A percentile compares a stretch with the other conserved stretches of the same genome.
These are phyloP conservation scores for Megalonaias nervosa DNA, from an alignment of 1,140 invertebrate genomes.

Conservation along the genomic window DNA sequence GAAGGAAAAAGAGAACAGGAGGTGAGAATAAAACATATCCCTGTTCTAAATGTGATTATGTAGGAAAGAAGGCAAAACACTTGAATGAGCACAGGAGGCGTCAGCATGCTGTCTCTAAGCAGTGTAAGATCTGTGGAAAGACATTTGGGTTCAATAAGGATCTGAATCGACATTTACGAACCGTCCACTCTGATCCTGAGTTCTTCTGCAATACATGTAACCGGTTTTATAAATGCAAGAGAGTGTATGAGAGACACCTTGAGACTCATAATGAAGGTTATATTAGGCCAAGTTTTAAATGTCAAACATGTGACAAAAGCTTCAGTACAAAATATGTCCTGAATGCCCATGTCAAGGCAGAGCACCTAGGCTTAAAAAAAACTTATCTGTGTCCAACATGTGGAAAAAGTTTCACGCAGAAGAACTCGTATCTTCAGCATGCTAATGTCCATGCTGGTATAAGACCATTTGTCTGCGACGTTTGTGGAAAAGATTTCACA, in stretches of 20 bases:
- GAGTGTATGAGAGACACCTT: slow-evolving; percentile 48
- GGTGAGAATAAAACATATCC: slow-evolving; percentile 13
- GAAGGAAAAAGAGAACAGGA: too few species aligned
- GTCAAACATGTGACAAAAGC: slow-evolving; percentile 48
- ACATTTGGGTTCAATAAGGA: slow-evolving; percentile 56
- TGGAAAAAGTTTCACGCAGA: slow-evolving; percentile 66
- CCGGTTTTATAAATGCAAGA: slow-evolving; percentile 52
- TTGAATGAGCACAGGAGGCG: slow-evolving; percentile 25
- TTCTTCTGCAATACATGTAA: slow-evolving; percentile 60
- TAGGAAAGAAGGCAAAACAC: slow-evolving; percentile 19
- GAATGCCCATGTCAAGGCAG: slow-evolving; percentile 57
- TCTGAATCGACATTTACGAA: slow-evolving; percentile 44
- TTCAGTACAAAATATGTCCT: slow-evolving; percentile 64
- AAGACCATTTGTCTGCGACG: slow-evolving; percentile 59
- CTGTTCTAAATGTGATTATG: slow-evolving; percentile 27
- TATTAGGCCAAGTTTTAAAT: slow-evolving; percentile 56
- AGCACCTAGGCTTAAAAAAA: slow-evolving; percentile 60
- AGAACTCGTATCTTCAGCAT: slow-evolving; percentile 61
- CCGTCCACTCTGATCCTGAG: slow-evolving; percentile 43
- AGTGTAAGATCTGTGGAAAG: slow-evolving; percentile 51
- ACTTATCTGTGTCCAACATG: slow-evolving; percentile 62
- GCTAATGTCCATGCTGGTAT: slow-evolving; percentile 65
- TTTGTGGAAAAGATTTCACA: slow-evolving; percentile 61
- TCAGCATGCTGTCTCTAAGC: slow-evolving; percentile 36
- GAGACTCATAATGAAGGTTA: slow-evolving; percentile 52